Evolutionary conservation across 1,140 invertebrate genomes (phyloP).

Genomic region (Drosophila bocqueti): DNA sequence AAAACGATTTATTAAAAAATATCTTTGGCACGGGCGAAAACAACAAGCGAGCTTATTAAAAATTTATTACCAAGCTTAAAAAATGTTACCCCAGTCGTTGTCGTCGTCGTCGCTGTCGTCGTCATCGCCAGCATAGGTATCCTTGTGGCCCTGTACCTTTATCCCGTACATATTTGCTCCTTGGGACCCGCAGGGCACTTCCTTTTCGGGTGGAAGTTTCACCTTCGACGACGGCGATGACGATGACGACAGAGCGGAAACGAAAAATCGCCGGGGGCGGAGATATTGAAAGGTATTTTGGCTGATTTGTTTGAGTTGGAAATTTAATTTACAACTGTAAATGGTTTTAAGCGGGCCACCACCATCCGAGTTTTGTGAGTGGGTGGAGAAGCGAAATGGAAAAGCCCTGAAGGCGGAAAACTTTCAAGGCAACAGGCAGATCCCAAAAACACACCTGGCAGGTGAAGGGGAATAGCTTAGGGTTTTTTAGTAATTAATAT

Average conservation of each 20-base stretch:
- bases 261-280: slow-evolving; percentile 45
- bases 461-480: background rate
- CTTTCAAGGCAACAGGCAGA: slow-evolving; percentile 10
- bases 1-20: slow-evolving; percentile 83
- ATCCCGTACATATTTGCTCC: slow-evolving; percentile 22
- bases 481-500: slow-evolving; percentile 1
- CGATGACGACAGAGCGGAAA: slow-evolving; percentile 26
- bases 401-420: slow-evolving; percentile 6
- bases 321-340: slow-evolving; percentile 83
- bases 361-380: background rate
- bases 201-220: slow-evolving; percentile 34
- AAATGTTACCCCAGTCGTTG: slow-evolving; percentile 73
- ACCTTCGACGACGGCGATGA: slow-evolving; percentile 36
- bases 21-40: slow-evolving; percentile 79
- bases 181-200: slow-evolving; percentile 55
- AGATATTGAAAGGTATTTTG: slow-evolving; percentile 83
- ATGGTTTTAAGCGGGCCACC: slow-evolving; percentile 62
- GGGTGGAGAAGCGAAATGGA: slow-evolving; percentile 1
- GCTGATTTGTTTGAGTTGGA: slow-evolving; percentile 82
- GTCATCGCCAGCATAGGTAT: slow-evolving; percentile 21
- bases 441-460: slow-evolving; percentile 16
- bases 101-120: slow-evolving; percentile 29
- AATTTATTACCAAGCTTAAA: slow-evolving; percentile 83
- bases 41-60: slow-evolving; percentile 83
- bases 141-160: background rate